Evolutionary conservation across 2,113 vertebrate genomes (phyloP), one percentile per base, ranked within the genome.

Genomic region (Merops nubicus): DNA sequence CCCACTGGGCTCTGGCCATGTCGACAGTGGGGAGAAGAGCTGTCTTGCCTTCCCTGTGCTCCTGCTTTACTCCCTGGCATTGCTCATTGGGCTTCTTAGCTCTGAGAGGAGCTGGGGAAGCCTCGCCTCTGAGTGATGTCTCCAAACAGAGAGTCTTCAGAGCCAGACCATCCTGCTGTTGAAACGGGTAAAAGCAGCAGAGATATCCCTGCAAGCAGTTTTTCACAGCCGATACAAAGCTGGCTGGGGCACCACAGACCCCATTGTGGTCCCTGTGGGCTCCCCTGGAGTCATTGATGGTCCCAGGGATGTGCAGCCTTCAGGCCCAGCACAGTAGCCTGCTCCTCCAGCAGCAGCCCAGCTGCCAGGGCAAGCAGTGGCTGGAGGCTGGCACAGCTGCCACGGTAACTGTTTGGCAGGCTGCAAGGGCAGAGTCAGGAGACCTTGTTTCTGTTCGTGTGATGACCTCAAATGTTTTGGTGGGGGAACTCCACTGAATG

Each of bases 11-110:
- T 65, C 36, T 40, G 36, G 16, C 21, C 5, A 2, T 51, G 20
- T 40, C 20, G 33, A 31, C 2, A 64, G 26, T 6, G 11, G 16
- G 23, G 60, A 70, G 36, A 63, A 8, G 20, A 85, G 38, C 34
- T 17, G 0, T 51, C 3, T 1, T 0, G 0, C 18, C 21, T 17
- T 40, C 36, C 16, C 6, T 4, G 2, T 20, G 23, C 33, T 75
- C 43, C 45, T 73, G 14, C 40, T 53, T 86, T n/a, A 3, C 40
- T 65, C 36, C n/a, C n/a, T n/a, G 33, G n/a, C 23, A 28, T 42
- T 38, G 47, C 47, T 21, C 12, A 0, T 3, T 16, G 31, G 6
- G n/a, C 11, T 64, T 8, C 67, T 42, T 47, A 48, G 34, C 62
- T 72, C 62, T 28, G 53, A 50, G 36, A 48, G 59, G 20, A 60